These are phyloP conservation scores for Xenus cinereus DNA, from an alignment of 2,113 vertebrate genomes.

Conservation along the genomic window DNA sequence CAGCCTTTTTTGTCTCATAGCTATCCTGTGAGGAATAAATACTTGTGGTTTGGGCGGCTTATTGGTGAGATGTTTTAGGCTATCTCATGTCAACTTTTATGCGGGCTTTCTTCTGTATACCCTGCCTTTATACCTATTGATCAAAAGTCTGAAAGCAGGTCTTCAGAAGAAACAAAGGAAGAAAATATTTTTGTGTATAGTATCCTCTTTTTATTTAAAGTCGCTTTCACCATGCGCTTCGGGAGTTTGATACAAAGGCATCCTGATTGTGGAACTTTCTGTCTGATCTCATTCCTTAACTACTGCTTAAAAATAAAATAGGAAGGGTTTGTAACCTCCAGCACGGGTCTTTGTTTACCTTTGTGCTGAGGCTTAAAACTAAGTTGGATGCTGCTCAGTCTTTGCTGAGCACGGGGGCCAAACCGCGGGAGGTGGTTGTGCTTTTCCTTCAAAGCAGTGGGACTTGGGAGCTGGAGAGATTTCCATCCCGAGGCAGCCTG, in stretches of 20 bases:
- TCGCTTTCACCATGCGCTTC: not conserved
- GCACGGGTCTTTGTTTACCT: not conserved
- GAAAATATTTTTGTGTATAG: not conserved
- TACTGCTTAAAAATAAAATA: not conserved
- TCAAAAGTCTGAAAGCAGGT: not conserved
- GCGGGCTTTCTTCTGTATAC: not conserved
- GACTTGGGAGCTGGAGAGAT: not conserved
- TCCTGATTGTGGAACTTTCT: not conserved
- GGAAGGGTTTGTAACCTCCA: not conserved
- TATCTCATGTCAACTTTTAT: not conserved
- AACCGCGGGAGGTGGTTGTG: not conserved
- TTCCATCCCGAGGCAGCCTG: not conserved
- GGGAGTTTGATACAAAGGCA: not conserved
- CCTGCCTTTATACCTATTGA: not conserved
- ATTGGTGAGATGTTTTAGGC: not conserved
- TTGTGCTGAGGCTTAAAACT: not conserved
- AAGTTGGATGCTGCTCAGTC: not conserved
- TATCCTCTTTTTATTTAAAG: not conserved
- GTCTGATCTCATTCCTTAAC: not conserved
- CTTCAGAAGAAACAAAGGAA: not conserved
- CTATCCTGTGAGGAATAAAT: not conserved
- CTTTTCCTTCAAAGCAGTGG: not conserved
- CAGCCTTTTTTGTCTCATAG: not conserved
- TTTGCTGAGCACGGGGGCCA: not conserved
- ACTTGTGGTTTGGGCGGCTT: not conserved